These are phyloP conservation scores for Sinhomidia bicolor DNA, from an alignment of 2,888 invertebrate species.

Conservation along the genomic window DNA sequence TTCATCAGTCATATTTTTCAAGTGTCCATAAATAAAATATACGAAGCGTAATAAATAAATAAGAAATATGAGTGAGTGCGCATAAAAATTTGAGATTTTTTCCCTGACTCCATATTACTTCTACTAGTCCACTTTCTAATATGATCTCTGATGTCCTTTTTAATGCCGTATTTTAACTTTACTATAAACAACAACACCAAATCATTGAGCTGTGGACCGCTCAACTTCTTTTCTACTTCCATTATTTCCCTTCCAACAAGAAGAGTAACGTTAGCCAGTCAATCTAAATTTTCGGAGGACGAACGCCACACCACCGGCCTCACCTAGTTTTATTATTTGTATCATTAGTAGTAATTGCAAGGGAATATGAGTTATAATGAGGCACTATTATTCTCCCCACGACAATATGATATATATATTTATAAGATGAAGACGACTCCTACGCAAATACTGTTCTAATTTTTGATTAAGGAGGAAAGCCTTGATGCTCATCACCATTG, in stretches of 20 bases:
- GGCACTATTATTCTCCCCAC: conserved; percentile 20
- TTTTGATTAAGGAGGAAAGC: conserved; percentile 28
- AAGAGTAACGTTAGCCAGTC: neutral
- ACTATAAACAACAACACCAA: neutral
- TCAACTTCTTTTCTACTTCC: neutral
- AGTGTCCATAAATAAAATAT: neutral
- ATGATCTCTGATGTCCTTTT: neutral
- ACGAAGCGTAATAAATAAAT: neutral
- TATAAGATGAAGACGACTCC: conserved; percentile 8
- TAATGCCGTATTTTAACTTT: neutral
- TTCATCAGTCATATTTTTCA: conserved; percentile 16
- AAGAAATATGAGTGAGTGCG: conserved; percentile 5
- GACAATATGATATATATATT: too few relatives aligned
- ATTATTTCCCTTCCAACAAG: neutral
- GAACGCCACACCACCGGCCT: neutral
- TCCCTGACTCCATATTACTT: neutral
- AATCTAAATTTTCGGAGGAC: neutral
- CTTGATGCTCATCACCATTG: neutral
- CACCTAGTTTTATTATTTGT: conserved; percentile 34
- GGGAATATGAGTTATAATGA: conserved; percentile 27
- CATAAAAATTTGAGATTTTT: conserved; percentile 11
- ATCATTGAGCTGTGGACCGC: neutral
- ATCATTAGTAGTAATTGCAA: conserved; percentile 33
- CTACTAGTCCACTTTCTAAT: conserved; percentile 12
- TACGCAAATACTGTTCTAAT: conserved; percentile 34